Conservation (phyloP, 2,113 vertebrate species). For the Etia nguti region DNA sequence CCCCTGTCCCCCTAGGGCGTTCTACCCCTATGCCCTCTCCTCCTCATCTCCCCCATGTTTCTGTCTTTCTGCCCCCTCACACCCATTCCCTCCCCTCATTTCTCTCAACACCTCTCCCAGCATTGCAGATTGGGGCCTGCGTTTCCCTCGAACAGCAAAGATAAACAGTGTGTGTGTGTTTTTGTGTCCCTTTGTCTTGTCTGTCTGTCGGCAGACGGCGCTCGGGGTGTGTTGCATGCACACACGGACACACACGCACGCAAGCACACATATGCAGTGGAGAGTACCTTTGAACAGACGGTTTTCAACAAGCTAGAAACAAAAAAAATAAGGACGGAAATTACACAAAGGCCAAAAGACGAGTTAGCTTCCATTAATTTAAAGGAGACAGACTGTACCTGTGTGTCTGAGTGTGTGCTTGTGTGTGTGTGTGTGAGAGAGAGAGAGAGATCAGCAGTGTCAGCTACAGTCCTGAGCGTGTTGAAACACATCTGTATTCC, state of each 20-base stretch:
- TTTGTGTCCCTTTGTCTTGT: constrained; percentile 11
- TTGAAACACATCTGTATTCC: constrained; percentile 61
- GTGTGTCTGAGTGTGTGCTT: background rate
- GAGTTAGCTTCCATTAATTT: background rate
- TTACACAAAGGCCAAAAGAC: constrained; percentile 19
- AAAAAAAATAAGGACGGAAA: background rate
- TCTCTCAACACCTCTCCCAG: constrained; percentile 35
- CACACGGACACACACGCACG: background rate
- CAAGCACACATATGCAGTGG: background rate
- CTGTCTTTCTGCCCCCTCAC: constrained; percentile 19
- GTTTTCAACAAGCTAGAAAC: background rate
- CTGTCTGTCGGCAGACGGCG: background rate
- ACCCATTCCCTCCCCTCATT: background rate
- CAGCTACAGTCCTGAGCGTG: constrained; percentile 53
- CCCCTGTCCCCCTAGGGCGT: constrained; percentile 83
- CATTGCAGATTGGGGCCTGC: constrained; percentile 22
- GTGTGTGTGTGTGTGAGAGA: background rate
- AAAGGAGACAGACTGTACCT: background rate
- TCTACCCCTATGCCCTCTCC: constrained; percentile 81
- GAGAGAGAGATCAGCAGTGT: background rate
- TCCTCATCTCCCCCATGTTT: constrained; percentile 74
- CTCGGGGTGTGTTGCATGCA: background rate
- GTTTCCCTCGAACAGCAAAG: constrained; percentile 32
- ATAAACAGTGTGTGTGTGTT: constrained; percentile 26
- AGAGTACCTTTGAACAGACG: background rate